These are phyloP conservation scores for Empidonax traillii DNA, from an alignment of 2,113 vertebrate genomes.

Conservation along the genomic window DNA sequence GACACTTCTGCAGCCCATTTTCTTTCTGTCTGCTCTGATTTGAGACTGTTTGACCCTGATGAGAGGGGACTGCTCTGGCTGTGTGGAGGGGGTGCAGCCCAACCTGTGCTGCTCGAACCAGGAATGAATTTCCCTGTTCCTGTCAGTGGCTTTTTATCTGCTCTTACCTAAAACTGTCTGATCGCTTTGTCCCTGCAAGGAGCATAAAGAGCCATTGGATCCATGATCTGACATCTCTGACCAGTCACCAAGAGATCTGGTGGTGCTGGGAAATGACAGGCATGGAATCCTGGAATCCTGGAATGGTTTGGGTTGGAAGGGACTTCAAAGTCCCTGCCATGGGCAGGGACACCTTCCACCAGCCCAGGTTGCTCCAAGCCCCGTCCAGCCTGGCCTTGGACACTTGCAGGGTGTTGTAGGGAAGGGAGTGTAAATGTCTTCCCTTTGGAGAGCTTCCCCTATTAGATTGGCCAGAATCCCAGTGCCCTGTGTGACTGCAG, in stretches of 20 bases:
- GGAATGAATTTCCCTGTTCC: background rate
- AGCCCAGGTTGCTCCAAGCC: background rate
- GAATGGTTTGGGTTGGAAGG: background rate
- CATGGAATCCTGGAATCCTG: background rate
- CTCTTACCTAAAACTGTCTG: background rate
- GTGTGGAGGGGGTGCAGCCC: accelerated
- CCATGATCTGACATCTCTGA: background rate
- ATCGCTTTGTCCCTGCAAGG: background rate
- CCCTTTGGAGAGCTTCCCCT: background rate
- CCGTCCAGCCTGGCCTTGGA: background rate
- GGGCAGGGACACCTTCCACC: background rate
- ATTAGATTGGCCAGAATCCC: too few species aligned
- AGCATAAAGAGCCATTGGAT: background rate
- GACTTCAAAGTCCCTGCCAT: accelerated
- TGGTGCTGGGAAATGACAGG: background rate
- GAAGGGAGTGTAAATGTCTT: background rate
- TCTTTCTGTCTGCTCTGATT: background rate
- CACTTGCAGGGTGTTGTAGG: background rate
- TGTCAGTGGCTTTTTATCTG: background rate
- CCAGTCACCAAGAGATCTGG: background rate
- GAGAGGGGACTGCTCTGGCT: background rate
- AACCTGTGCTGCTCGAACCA: accelerated
- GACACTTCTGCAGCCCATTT: background rate
- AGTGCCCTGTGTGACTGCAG: background rate
- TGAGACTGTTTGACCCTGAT: background rate